Evolutionary conservation across 1,140 invertebrate species (phyloP).

Genomic region (Agrypnia vestita): DNA sequence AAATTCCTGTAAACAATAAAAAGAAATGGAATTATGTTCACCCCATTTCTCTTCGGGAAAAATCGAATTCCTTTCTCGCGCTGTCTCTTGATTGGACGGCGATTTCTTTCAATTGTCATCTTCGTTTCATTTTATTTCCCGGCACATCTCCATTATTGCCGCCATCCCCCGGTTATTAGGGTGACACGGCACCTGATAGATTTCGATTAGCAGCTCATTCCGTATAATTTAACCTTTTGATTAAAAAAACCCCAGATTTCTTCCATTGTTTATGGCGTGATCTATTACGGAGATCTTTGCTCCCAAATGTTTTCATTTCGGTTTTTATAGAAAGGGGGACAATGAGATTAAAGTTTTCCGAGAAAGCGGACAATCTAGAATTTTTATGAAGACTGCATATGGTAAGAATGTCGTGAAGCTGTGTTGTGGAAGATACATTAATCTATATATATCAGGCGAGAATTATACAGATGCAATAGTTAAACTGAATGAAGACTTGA

Average conservation of each 20-base stretch:
- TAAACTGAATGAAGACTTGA: too few species aligned
- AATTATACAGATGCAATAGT: too few species aligned
- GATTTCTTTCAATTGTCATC: conserved; percentile 46
- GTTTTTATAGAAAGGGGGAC: not conserved
- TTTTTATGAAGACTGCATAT: too few species aligned
- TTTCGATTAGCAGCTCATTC: conserved; percentile 46
- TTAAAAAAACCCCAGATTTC: conserved; percentile 19
- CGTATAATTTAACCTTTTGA: conserved; percentile 46
- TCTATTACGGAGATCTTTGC: not conserved
- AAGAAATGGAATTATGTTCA: too few species aligned
- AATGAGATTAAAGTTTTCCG: too few species aligned
- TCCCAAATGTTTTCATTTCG: not conserved
- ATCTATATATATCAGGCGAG: too few species aligned
- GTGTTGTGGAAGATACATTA: too few species aligned
- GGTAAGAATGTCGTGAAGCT: too few species aligned
- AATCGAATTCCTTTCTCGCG: conserved; percentile 42
- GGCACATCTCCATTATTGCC: conserved; percentile 31
- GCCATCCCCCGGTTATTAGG: conserved; percentile 32
- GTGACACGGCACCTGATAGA: conserved; percentile 25
- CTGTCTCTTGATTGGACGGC: conserved; percentile 40
- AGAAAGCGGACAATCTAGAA: too few species aligned
- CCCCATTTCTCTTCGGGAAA: not conserved
- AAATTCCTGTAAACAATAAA: too few species aligned
- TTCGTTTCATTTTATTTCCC: conserved; percentile 31
- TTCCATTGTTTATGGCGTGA: conserved; percentile 37